Evolutionary conservation across 2,113 vertebrate species (phyloP), one percentile per base, ranked within the genome.

Genomic region (Microcebus griseorufus): DNA sequence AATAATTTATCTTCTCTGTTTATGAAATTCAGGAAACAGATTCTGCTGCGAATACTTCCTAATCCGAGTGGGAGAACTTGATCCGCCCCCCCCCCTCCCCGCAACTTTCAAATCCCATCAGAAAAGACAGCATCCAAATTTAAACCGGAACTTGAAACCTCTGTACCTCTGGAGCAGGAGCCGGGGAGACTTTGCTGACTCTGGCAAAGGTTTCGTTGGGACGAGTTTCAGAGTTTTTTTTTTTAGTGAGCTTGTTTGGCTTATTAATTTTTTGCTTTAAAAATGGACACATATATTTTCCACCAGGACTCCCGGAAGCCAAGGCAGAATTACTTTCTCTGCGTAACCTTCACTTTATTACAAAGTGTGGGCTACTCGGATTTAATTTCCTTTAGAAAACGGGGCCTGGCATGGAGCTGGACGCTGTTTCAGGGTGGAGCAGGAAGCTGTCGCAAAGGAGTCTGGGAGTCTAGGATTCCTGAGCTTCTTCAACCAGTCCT

Each of bases 301-400:
- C 88, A 34, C 0, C 48, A 84, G 45, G 90, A 80, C 55, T 94
- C 65, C 70, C 79, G 85, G 88, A 82, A 88, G 80, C 93, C 89
- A 93, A 79, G n/a, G 64, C 45, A 76, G 79, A 76, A 85, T 84
- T 79, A 65, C 20, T 84, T 92, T 97, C 69, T 90, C 87, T 72
- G 72, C 25, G 72, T 25, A 76, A 60, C 39, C 34, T 14, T 55
- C 51, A 42, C 70, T 96, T 94, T 95, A 85, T 89, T 73, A 65
- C 51, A 27, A 37, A 90, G 53, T 13, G 45, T 78, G 48, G 78
- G 67, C 45, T 55, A 62, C 69, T 90, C 14, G 39, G 80, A 95
- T 65, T 70, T 93, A 53, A 95, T 94, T 96, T 97, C 94, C 90
- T 81, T 65, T 29, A 82, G 87, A 58, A 89, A 88, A 42, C 37